phyloP scores from a whole-genome alignment of 2,113 vertebrate species.

The Saccopteryx bilineata region DNA sequence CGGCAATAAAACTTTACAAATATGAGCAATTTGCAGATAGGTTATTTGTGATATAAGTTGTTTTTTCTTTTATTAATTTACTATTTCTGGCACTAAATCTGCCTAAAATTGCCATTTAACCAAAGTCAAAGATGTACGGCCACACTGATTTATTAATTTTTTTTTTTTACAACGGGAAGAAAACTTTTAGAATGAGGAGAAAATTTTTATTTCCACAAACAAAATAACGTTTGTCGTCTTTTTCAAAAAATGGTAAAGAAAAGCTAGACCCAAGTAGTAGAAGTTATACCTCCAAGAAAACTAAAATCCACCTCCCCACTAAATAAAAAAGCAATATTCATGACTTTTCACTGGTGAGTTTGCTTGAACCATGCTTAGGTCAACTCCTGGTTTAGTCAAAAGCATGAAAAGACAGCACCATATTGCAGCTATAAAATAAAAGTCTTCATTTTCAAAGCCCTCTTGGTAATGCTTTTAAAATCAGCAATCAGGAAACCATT shows the following conservation, averaged over 20 bases:
- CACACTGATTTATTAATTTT: background rate
- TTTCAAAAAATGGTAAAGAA: background rate
- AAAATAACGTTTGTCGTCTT: background rate
- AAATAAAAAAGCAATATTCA: fast-evolving
- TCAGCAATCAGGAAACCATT: constrained; percentile 62
- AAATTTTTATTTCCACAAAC: background rate
- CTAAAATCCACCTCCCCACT: too few species aligned
- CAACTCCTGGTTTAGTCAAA: background rate
- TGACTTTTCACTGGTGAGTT: fast-evolving
- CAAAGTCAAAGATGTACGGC: background rate
- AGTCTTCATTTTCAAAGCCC: constrained; percentile 64
- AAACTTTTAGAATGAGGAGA: background rate
- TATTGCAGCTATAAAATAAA: background rate
- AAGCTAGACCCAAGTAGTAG: background rate
- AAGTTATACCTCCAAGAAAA: background rate
- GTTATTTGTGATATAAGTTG: background rate
- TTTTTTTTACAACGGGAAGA: background rate
- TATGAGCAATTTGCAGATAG: background rate
- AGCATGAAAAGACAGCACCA: background rate
- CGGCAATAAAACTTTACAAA: background rate
- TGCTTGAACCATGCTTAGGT: background rate
- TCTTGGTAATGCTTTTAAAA: constrained; percentile 58
- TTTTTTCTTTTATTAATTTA: background rate
- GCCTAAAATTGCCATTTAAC: background rate
- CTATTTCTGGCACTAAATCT: constrained; percentile 1